Conservation (phyloP, 2,888 invertebrate species). For the Orchesella flavescens region DNA sequence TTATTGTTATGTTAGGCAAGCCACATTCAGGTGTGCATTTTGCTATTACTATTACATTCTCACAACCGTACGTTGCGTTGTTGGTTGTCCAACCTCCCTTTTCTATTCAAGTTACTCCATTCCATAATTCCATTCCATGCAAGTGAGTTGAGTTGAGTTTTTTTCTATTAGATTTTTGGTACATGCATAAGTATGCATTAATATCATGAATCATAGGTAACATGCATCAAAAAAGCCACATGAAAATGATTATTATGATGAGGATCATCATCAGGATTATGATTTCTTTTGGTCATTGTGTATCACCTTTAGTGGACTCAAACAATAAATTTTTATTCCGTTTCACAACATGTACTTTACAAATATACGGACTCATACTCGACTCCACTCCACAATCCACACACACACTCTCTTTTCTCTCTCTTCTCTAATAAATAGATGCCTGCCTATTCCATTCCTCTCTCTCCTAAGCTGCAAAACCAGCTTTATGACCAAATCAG, state of each 20-base stretch:
- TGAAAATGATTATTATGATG: conserved; percentile 56
- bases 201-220: conserved; percentile 35
- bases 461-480: conserved; percentile 14
- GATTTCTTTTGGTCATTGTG: conserved; percentile 58
- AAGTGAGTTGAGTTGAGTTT: not conserved
- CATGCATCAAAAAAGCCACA: conserved; percentile 40
- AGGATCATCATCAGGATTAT: conserved; percentile 44
- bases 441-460: too few species aligned
- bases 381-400: too few species aligned
- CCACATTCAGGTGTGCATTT: not conserved
- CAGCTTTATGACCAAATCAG: conserved; percentile 16
- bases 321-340: conserved; percentile 51
- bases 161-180: not conserved
- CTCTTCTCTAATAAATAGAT: too few species aligned
- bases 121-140: too few species aligned
- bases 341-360: conserved; percentile 40
- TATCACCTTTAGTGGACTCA: conserved; percentile 52
- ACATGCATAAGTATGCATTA: not conserved
- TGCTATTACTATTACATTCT: not conserved
- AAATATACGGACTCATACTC: not conserved
- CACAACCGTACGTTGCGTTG: not conserved
- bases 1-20: not conserved
- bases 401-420: too few species aligned
- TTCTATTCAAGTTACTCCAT: not conserved
- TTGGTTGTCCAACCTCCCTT: too few species aligned